These are phyloP conservation scores for Morinoia aosen DNA, from an alignment of 2,888 invertebrate genomes.

Conservation along the genomic window DNA sequence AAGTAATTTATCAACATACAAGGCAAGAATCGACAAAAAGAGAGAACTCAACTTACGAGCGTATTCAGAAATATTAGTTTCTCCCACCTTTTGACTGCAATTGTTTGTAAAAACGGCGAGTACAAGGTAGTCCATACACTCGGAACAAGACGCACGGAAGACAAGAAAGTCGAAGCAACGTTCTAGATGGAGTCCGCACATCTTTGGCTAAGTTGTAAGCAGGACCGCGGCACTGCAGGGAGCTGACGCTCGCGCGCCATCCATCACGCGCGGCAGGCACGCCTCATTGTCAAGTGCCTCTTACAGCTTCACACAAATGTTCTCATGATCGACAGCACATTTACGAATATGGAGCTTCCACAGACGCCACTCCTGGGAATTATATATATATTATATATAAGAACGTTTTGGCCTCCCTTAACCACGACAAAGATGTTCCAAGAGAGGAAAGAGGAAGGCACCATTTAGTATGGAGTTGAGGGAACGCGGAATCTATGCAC, in stretches of 20 bases:
- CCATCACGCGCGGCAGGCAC: not conserved
- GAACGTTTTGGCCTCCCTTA: too few species aligned
- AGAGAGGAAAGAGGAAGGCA: too few species aligned
- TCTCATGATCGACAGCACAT: not conserved
- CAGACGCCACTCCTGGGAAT: not conserved
- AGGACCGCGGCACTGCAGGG: not conserved
- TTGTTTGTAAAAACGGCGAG: not conserved
- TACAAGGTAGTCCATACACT: not conserved
- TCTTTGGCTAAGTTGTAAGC: not conserved
- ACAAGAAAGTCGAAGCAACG: not conserved
- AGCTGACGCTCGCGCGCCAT: not conserved
- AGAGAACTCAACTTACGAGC: not conserved
- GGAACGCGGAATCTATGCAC: too few species aligned
- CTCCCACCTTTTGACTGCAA: not conserved
- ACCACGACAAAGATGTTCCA: too few species aligned
- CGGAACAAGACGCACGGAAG: not conserved
- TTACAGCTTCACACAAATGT: not conserved
- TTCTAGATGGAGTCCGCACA: not conserved
- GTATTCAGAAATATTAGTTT: not conserved
- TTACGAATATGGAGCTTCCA: not conserved
- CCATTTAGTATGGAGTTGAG: too few species aligned
- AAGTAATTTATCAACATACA: not conserved
- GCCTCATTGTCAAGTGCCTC: not conserved
- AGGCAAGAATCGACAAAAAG: not conserved
- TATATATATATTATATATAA: too few species aligned